Percentiles rank a stretch among this genome's conserved stretches.
phyloP scores from a whole-genome alignment of 2,797 vertebrate species.

The Hippocampus kuda region DNA sequence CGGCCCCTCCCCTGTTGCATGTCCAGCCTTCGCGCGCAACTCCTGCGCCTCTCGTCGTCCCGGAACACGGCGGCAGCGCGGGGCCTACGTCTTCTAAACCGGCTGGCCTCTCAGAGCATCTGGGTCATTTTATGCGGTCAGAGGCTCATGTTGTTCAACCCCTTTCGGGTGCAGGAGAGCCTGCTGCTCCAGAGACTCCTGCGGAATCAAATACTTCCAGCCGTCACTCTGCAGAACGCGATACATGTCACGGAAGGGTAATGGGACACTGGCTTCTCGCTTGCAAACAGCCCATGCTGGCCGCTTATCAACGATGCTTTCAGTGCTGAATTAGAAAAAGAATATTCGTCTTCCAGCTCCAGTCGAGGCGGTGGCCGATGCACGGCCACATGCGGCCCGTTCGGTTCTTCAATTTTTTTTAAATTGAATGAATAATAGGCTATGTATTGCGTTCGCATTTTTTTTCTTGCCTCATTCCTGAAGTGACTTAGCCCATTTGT shows the following conservation, averaged over 20 bases:
- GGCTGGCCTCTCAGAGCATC: conserved; percentile 76
- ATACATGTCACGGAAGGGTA: conserved; percentile 86
- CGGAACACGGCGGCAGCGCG: conserved; percentile 45
- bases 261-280: conserved; percentile 43
- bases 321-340: background rate
- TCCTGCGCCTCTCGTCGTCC: conserved; percentile 57
- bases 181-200: conserved; percentile 83
- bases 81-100: conserved; percentile 72
- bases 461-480: no score
- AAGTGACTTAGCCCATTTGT: no score
- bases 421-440: no score
- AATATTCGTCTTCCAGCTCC: background rate
- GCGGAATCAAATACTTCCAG: conserved; percentile 81
- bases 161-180: conserved; percentile 86
- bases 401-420: background rate
- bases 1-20: conserved; percentile 74
- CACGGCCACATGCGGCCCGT: no score
- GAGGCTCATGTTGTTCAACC: conserved; percentile 82
- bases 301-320: background rate
- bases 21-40: conserved; percentile 63
- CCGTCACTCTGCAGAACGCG: conserved; percentile 75
- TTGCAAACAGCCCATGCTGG: conserved; percentile 15
- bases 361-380: background rate
- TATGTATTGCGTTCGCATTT: no score
- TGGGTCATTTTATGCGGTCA: conserved; percentile 79